Percentiles rank a stretch among this genome's conserved stretches.
Conservation (phyloP, 2,888 invertebrate genomes). For the Pimpla rufipes region DNA sequence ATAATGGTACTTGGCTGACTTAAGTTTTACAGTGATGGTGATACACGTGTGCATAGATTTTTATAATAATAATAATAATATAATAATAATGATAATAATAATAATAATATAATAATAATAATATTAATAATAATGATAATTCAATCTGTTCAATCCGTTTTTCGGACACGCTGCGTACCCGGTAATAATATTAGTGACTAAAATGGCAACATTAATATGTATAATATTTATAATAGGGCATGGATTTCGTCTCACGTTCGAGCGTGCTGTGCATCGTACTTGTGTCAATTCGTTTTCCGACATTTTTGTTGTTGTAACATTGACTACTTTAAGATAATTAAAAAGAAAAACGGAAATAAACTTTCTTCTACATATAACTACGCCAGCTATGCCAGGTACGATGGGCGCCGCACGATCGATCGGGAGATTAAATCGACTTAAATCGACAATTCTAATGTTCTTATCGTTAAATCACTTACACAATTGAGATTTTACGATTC, state of each 20-base stretch:
- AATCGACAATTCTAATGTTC: slow-evolving; percentile 58
- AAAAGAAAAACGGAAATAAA: slow-evolving; percentile 43
- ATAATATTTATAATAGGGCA: slow-evolving; percentile 62
- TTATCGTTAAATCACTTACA: slow-evolving; percentile 62
- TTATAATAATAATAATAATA: slow-evolving; percentile 55
- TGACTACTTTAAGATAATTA: slow-evolving; percentile 18
- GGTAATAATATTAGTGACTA: slow-evolving; percentile 74
- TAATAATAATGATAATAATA: slow-evolving; percentile 48
- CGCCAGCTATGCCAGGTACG: slow-evolving; percentile 6
- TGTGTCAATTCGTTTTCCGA: background rate
- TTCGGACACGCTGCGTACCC: slow-evolving; percentile 60
- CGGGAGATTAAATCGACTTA: slow-evolving; percentile 44
- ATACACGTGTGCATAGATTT: slow-evolving; percentile 66
- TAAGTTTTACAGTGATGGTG: slow-evolving; percentile 67
- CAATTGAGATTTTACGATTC: slow-evolving; percentile 57
- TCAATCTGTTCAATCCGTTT: slow-evolving; percentile 60
- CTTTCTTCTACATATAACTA: slow-evolving; percentile 26
- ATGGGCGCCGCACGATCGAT: slow-evolving; percentile 55
- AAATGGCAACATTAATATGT: slow-evolving; percentile 72
- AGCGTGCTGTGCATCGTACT: slow-evolving; percentile 55
- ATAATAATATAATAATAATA: slow-evolving; percentile 58
- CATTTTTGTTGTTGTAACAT: slow-evolving; percentile 14
- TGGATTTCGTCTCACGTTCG: slow-evolving; percentile 56
- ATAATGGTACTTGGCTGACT: slow-evolving; percentile 67
- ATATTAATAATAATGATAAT: slow-evolving; percentile 66